Conservation (phyloP, 1,140 invertebrate genomes). For the Musca domestica region DNA sequence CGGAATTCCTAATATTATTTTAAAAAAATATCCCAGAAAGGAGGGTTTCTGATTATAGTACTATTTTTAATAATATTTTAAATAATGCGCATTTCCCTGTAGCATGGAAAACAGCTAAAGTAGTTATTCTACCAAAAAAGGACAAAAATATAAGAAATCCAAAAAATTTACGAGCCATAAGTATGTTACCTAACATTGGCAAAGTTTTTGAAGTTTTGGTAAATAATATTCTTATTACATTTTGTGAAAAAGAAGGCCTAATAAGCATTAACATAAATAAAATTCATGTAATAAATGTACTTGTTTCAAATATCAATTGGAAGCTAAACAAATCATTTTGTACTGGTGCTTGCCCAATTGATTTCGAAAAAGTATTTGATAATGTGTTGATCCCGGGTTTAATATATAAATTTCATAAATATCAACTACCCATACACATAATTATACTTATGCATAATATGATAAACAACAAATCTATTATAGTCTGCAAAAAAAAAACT, state of each 20-base stretch:
- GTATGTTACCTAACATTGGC: too few species aligned
- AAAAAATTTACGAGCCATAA: slow-evolving; percentile 5
- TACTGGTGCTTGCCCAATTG: not conserved
- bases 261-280: too few species aligned
- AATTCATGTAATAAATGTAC: too few species aligned
- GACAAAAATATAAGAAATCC: not conserved
- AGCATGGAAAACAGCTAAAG: slow-evolving; percentile 11
- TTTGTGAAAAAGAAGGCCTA: too few species aligned
- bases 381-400: too few species aligned
- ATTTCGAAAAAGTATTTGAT: not conserved
- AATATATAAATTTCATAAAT: not conserved
- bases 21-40: slow-evolving; percentile 16
- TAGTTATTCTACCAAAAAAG: slow-evolving; percentile 4
- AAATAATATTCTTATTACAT: too few species aligned
- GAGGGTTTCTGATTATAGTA: slow-evolving; percentile 7
- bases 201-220: too few species aligned
- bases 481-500: not conserved
- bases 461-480: too few species aligned
- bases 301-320: too few species aligned
- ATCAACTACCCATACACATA: not conserved
- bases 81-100: slow-evolving; percentile 10
- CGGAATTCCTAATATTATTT: not conserved
- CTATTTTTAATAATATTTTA: slow-evolving; percentile 11
- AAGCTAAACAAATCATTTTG: too few species aligned
- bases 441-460: slow-evolving; percentile 9